Conservation (phyloP, 2,888 invertebrate species). For the Andrena dorsata region DNA sequence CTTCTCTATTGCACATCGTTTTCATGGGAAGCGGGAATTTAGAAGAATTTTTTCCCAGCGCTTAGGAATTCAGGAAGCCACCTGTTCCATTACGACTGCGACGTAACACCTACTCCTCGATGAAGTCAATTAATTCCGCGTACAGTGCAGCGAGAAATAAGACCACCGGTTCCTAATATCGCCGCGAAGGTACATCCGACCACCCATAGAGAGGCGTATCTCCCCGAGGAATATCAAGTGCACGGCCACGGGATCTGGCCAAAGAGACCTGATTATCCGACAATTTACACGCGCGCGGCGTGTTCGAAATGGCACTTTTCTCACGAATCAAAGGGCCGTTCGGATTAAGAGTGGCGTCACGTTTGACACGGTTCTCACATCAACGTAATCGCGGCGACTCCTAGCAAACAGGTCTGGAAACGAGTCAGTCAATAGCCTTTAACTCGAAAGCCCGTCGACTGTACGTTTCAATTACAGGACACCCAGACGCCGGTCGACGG, state of each 20-base stretch:
- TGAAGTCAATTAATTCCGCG: constrained; percentile 36
- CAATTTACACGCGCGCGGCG: constrained; percentile 66
- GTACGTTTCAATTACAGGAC: constrained; percentile 9
- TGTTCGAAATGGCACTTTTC: constrained; percentile 65
- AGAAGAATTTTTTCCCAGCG: background rate
- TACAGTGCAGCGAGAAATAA: constrained; percentile 13
- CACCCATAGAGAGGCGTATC: constrained; percentile 45
- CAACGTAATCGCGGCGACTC: constrained; percentile 30
- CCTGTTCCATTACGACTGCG: background rate
- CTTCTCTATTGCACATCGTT: background rate
- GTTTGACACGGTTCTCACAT: constrained; percentile 66
- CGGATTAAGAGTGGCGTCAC: constrained; percentile 63
- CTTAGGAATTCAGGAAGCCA: constrained; percentile 32
- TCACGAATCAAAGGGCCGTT: constrained; percentile 65
- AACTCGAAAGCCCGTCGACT: background rate
- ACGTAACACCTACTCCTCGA: background rate
- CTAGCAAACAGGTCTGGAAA: constrained; percentile 15
- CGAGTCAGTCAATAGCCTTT: background rate
- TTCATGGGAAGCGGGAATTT: background rate
- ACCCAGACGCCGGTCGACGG: background rate
- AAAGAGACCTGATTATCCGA: constrained; percentile 51
- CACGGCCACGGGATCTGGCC: constrained; percentile 34
- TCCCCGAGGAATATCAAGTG: constrained; percentile 53
- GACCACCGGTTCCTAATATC: constrained; percentile 43
- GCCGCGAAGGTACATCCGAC: constrained; percentile 44